Conservation (phyloP, 1,140 invertebrate species). For the Eupristina koningsbergeri region DNA sequence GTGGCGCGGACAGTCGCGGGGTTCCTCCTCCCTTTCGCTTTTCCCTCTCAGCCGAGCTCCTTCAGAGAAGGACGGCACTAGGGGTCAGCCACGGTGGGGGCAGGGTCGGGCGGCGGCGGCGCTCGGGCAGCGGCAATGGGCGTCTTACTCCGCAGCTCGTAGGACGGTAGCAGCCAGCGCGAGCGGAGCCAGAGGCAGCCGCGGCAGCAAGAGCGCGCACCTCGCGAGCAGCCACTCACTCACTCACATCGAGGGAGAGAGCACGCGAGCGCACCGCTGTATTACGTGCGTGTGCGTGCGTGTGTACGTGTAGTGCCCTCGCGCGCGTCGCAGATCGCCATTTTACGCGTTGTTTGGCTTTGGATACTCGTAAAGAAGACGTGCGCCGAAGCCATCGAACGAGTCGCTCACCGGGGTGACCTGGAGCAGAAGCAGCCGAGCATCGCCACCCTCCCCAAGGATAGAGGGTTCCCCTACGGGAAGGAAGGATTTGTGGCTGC, state of each 20-base stretch:
- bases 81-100: neutral
- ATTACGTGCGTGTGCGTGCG: neutral
- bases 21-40: neutral
- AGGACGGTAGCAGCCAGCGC: neutral
- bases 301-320: neutral
- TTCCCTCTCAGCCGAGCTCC: neutral
- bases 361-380: neutral
- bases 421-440: no score
- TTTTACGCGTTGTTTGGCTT: constrained; percentile 48
- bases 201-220: neutral
- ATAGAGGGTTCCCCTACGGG: neutral
- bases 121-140: neutral
- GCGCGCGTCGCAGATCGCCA: constrained; percentile 40
- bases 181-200: no score
- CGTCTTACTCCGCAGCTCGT: neutral
- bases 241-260: neutral
- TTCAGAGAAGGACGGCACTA: neutral
- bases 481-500: neutral
- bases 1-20: no score
- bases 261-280: neutral
- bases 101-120: neutral
- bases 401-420: neutral
- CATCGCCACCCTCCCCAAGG: neutral
- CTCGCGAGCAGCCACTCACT: no score
- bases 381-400: neutral